phyloP scores from a whole-genome alignment of 2,113 vertebrate species.

The Bubo blakistoni region DNA sequence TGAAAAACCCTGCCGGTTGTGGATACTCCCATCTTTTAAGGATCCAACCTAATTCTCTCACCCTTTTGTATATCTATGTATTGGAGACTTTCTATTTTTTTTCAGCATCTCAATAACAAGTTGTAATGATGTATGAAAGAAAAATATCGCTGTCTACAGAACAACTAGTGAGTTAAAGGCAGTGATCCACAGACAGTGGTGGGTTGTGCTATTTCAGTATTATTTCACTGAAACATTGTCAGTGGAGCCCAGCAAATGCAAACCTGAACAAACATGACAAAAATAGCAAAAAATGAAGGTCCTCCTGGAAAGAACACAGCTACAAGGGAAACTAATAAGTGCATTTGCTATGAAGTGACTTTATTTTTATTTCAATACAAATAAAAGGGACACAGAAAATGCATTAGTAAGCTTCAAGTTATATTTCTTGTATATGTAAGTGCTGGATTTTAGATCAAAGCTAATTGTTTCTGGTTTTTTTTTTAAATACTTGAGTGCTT shows the following conservation, averaged over 20 bases:
- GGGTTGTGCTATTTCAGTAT: background rate
- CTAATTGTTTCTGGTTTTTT: background rate
- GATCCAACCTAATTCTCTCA: background rate
- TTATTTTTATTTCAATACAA: slow-evolving; percentile 23
- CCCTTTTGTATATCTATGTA: background rate
- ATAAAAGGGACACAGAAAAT: background rate
- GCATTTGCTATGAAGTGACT: background rate
- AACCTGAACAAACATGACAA: background rate
- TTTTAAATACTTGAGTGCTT: background rate
- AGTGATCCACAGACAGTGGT: background rate
- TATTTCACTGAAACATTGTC: background rate
- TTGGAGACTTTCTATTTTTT: background rate
- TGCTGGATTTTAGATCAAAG: slow-evolving; percentile 42
- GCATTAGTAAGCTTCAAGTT: slow-evolving; percentile 15
- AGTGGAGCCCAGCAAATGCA: background rate
- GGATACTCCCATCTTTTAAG: background rate
- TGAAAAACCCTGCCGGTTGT: background rate
- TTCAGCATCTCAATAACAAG: background rate
- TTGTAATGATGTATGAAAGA: background rate
- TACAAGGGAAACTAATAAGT: background rate
- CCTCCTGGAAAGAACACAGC: background rate
- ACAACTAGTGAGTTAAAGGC: background rate
- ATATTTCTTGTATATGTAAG: background rate
- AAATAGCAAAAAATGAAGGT: background rate
- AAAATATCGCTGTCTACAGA: background rate